These are phyloP conservation scores for Synergus umbraculus DNA, from an alignment of 2,888 invertebrate species.

Conservation along the genomic window DNA sequence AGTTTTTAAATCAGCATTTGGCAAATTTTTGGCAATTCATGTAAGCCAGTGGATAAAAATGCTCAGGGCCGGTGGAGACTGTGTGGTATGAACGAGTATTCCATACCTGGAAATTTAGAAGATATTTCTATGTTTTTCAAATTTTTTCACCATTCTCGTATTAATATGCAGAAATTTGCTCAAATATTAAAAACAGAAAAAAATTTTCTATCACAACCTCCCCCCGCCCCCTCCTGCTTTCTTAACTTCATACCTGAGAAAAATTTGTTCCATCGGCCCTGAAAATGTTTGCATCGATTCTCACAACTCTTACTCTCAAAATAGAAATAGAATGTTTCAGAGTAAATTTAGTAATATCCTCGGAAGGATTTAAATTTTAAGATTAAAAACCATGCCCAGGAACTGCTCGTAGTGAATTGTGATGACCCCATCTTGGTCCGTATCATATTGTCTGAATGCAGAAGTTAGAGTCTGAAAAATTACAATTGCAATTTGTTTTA, in stretches of 20 bases:
- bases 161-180: too few species aligned
- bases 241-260: too few species aligned
- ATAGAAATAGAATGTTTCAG: constrained; percentile 17
- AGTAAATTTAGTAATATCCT: background rate
- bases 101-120: too few species aligned
- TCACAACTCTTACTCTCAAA: constrained; percentile 7
- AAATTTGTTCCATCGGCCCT: too few species aligned
- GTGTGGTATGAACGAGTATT: too few species aligned
- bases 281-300: background rate
- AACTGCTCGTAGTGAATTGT: constrained; percentile 98
- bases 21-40: constrained; percentile 48
- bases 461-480: constrained; percentile 89
- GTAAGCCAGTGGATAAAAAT: constrained; percentile 10
- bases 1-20: constrained; percentile 40
- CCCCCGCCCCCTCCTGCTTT: too few species aligned
- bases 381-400: constrained; percentile 91
- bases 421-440: constrained; percentile 96
- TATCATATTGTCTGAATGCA: constrained; percentile 92
- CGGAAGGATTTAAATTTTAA: constrained; percentile 82
- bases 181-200: too few species aligned
- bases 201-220: too few species aligned
- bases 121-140: too few species aligned
- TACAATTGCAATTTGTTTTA: constrained; percentile 12
- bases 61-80: too few species aligned
- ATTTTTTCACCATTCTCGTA: too few species aligned